Evolutionary conservation across 2,113 vertebrate genomes (phyloP).

Genomic region (Oreochromis tanganicae): DNA sequence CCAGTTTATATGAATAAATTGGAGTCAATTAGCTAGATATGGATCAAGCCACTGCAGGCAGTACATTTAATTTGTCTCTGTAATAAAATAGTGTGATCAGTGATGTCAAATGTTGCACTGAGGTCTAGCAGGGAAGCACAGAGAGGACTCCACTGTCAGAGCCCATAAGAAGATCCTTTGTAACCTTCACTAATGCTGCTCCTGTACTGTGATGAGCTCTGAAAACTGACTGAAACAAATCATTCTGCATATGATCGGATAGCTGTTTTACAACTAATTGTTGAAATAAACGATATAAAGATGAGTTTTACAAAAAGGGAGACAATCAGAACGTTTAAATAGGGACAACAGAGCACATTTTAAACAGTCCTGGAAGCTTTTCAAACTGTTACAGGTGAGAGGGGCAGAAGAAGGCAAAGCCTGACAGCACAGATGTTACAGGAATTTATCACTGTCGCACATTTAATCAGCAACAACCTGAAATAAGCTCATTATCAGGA

Average conservation of each 20-base stretch:
- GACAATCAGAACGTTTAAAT: background rate
- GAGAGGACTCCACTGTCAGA: background rate
- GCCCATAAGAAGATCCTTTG: background rate
- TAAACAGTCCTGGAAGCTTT: background rate
- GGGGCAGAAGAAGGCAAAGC: background rate
- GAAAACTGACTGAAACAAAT: background rate
- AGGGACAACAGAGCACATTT: background rate
- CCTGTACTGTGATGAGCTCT: background rate
- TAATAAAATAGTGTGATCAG: background rate
- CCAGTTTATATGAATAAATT: background rate
- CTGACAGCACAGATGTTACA: background rate
- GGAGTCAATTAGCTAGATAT: background rate
- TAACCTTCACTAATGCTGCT: background rate
- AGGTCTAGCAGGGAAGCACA: background rate
- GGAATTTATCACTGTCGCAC: background rate
- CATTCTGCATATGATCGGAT: background rate
- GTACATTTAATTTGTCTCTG: background rate
- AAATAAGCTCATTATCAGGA: background rate
- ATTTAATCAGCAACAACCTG: background rate
- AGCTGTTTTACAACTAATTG: background rate
- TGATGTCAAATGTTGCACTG: background rate
- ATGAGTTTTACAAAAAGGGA: background rate
- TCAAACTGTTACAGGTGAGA: background rate
- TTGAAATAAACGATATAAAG: accelerated
- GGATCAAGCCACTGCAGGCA: background rate